Percentiles rank a stretch among this genome's conserved stretches.
Conservation (phyloP, 2,888 invertebrate genomes). For the Ischnura elegans region DNA sequence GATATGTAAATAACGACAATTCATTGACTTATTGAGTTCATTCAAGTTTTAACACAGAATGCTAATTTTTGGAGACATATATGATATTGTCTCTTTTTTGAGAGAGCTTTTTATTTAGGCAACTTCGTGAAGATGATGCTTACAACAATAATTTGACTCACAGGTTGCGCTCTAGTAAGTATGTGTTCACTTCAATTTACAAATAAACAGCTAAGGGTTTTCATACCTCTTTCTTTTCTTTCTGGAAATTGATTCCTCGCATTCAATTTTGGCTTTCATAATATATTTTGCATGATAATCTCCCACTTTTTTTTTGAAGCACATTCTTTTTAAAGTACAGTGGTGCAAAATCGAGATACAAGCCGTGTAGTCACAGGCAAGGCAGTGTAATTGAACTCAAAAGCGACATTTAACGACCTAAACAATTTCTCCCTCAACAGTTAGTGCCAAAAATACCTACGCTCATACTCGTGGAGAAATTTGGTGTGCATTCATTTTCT, state of each 20-base stretch:
- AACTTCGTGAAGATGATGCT: conserved; percentile 63
- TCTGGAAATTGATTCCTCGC: conserved; percentile 12
- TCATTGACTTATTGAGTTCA: conserved; percentile 66
- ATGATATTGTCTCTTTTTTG: conserved; percentile 27
- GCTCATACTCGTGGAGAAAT: conserved; percentile 54
- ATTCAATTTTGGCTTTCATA: neutral
- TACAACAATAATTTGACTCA: conserved; percentile 27
- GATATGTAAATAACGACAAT: conserved; percentile 67
- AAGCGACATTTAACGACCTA: conserved; percentile 62
- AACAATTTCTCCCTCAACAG: conserved; percentile 54
- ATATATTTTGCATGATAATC: conserved; percentile 27
- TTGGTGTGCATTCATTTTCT: conserved; percentile 46
- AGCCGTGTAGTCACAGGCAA: conserved; percentile 60
- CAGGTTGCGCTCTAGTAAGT: conserved; percentile 21
- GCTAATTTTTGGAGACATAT: conserved; percentile 41
- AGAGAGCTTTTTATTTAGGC: conserved; percentile 63
- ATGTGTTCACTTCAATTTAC: conserved; percentile 20
- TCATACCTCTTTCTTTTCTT: conserved; percentile 12
- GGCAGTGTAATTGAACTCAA: conserved; percentile 50
- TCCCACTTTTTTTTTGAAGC: conserved; percentile 46
- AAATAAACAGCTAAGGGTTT: conserved; percentile 50
- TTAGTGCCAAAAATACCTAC: conserved; percentile 62
- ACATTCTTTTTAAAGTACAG: conserved; percentile 53
- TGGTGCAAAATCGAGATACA: conserved; percentile 54
- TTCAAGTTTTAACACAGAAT: conserved; percentile 67